Evolutionary conservation across 1,140 invertebrate species (phyloP).

Genomic region (Brachionus manjavacas): DNA sequence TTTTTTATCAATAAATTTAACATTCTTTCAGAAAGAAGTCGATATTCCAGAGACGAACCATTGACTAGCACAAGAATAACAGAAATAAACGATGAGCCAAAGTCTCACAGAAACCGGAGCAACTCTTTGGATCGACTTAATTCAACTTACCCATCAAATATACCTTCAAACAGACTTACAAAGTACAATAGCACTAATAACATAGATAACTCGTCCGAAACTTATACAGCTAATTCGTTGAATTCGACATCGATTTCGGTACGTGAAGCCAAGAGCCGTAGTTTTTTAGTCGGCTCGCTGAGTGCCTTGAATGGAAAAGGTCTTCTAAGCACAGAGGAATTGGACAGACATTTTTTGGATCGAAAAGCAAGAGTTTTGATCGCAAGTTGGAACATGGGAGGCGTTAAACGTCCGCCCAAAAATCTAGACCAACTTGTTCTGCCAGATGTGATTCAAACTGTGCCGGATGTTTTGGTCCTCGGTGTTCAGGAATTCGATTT

Average conservation of each 20-base stretch:
- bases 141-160: background rate
- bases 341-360: slow-evolving; percentile 77
- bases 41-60: background rate
- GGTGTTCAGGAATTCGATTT: slow-evolving; percentile 78
- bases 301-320: slow-evolving; percentile 40
- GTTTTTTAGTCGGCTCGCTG: slow-evolving; percentile 47
- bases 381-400: slow-evolving; percentile 92
- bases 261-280: slow-evolving; percentile 45
- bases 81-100: background rate
- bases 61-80: background rate
- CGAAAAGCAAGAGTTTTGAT: slow-evolving; percentile 77
- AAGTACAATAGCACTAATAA: slow-evolving; percentile 36
- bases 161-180: background rate
- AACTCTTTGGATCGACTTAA: slow-evolving; percentile 22
- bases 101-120: background rate
- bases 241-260: background rate
- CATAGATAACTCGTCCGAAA: slow-evolving; percentile 8
- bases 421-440: slow-evolving; percentile 77
- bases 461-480: slow-evolving; percentile 83
- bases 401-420: slow-evolving; percentile 60
- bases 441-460: slow-evolving; percentile 70
- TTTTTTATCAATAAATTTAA: background rate
- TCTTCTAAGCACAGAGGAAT: slow-evolving; percentile 72
- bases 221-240: background rate
- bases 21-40: background rate